Evolutionary conservation across 1,140 invertebrate genomes (phyloP), one percentile per base, ranked within the genome.

Genomic region (Cyclargus thomasi): DNA sequence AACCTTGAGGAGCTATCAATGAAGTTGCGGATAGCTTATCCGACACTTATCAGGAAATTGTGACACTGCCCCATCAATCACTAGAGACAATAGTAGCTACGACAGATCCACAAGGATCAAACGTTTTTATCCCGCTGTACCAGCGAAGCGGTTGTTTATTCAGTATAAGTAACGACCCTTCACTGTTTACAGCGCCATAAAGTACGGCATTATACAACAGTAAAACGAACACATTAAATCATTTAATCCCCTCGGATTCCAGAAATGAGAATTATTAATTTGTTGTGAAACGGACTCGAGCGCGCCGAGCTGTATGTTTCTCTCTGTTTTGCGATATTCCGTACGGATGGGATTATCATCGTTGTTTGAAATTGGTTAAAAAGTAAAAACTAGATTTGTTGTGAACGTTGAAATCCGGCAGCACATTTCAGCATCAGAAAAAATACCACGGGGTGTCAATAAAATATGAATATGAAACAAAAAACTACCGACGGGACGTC

Each of bases 101-200:
- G 23, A 29, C 10, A 39, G 8, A 10, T 47, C 39, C 11, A 47
- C 11, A 47, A 47, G 39, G 14, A 8, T 11, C 39, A 47, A 47
- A 14, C 39, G 17, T 11, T 59, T 59, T 59, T 59, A 59, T 59
- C 18, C 20, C 7, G 18, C 18, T 11, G 55, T 20, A 20, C 17
- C 55, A 59, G 55, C 55, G 55, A 20, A 18, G 20, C 55, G 17
- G 55, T 59, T 59, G 55, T 59, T 59, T 59, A 59, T 59, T 59
- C 14, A 8, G 17, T 8, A 59, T 59, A 59, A 59, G 55, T 59
- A 59, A 59, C 55, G 55, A 59, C 55, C 55, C 55, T 59, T 59
- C 55, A 59, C 18, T 59, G 55, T 59, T 59, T 59, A 59, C 55
- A 2, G 55, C 55, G 55, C 55, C 55, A 21, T 59, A 59, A 59